Evolutionary conservation across 92 coral and sea anemone genomes (phyloP).

Genomic region (Porites lobata): DNA sequence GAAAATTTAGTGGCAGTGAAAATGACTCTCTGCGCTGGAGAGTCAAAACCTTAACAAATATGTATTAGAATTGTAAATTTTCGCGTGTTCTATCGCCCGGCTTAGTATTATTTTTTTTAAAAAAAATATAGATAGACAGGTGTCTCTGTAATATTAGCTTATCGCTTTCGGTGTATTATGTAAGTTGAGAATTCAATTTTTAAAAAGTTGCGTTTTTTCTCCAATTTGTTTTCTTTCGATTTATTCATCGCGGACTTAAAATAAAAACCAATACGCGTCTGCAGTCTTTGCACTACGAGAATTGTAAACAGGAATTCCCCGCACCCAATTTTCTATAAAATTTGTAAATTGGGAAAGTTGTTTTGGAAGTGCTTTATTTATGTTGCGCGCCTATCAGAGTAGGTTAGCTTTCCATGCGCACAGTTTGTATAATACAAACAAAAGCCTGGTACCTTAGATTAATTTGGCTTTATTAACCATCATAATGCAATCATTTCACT

Average conservation of each 20-base stretch:
- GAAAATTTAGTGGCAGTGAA: slow-evolving; percentile 7
- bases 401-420: slow-evolving; percentile 73
- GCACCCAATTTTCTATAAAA: slow-evolving; percentile 58
- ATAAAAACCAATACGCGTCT: not conserved
- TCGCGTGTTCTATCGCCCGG: slow-evolving; percentile 11
- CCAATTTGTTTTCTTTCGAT: not conserved
- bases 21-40: slow-evolving; percentile 12
- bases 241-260: slow-evolving; percentile 18
- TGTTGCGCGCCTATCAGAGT: slow-evolving; percentile 60
- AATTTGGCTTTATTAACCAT: slow-evolving; percentile 97
- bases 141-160: slow-evolving; percentile 15
- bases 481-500: slow-evolving; percentile 89
- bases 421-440: slow-evolving; percentile 83
- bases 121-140: slow-evolving; percentile 23
- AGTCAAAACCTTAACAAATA: slow-evolving; percentile 31
- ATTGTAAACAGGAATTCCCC: slow-evolving; percentile 50
- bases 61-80: slow-evolving; percentile 38
- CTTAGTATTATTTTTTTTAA: not conserved
- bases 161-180: slow-evolving; percentile 28
- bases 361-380: slow-evolving; percentile 67
- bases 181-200: slow-evolving; percentile 15
- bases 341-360: slow-evolving; percentile 64
- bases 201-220: not conserved
- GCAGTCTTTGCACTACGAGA: not conserved
- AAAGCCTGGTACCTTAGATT: slow-evolving; percentile 91